phyloP scores from a whole-genome alignment of 2,888 invertebrate species.

The Macropis europaea region DNA sequence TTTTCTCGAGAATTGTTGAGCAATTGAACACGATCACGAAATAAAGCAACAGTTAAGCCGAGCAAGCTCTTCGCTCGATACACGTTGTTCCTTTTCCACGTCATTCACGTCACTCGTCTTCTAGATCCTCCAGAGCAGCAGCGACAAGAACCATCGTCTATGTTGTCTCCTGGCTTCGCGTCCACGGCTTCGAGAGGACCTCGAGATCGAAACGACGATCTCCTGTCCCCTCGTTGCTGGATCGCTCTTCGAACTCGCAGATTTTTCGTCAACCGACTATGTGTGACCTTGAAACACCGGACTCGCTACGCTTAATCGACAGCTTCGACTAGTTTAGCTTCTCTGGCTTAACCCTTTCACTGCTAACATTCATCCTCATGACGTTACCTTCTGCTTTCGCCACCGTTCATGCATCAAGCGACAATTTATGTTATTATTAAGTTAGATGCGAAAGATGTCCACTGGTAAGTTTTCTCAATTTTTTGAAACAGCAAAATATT shows the following conservation, averaged over 20 bases:
- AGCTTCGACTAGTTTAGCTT: neutral
- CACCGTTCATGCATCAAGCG: too few species aligned
- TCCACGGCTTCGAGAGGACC: slow-evolving; percentile 23
- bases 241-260: neutral
- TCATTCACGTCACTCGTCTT: slow-evolving; percentile 14
- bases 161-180: slow-evolving; percentile 41
- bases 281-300: neutral
- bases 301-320: slow-evolving; percentile 15
- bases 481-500: too few species aligned
- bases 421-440: too few species aligned
- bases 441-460: too few species aligned
- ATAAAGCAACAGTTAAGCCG: slow-evolving; percentile 47
- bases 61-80: slow-evolving; percentile 51
- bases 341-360: neutral
- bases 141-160: slow-evolving; percentile 8
- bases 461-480: too few species aligned
- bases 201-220: slow-evolving; percentile 11
- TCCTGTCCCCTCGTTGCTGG: neutral
- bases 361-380: neutral
- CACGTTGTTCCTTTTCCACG: slow-evolving; percentile 25
- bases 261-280: neutral
- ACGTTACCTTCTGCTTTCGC: neutral
- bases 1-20: slow-evolving; percentile 45
- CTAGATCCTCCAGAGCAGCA: slow-evolving; percentile 20
- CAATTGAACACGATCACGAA: slow-evolving; percentile 43